phyloP scores from a whole-genome alignment of 2,797 vertebrate species.

The Peromyscus aztecus region DNA sequence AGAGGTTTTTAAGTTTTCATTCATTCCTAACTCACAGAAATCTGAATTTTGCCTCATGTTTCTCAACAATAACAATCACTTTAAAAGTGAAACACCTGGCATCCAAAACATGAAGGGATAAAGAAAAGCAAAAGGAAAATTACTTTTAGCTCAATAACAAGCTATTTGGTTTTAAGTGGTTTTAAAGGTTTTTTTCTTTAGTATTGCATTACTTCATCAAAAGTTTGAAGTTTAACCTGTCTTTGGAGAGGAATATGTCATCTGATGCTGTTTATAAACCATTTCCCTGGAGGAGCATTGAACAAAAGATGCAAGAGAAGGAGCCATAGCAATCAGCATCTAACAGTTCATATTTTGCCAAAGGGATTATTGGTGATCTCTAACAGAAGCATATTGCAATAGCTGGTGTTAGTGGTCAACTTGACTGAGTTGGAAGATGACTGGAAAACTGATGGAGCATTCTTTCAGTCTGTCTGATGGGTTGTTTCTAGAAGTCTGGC shows the following conservation, averaged over 20 bases:
- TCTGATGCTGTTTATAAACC: background rate
- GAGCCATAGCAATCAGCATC: background rate
- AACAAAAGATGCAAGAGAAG: constrained; percentile 29
- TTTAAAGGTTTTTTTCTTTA: constrained; percentile 41
- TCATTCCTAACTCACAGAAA: background rate
- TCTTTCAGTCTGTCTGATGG: background rate
- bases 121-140: constrained; percentile 57
- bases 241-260: constrained; percentile 2
- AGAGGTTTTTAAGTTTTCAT: background rate
- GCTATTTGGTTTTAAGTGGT: background rate
- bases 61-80: constrained; percentile 36
- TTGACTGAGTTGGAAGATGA: background rate
- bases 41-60: constrained; percentile 37
- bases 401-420: background rate
- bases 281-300: constrained; percentile 2
- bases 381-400: background rate
- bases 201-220: background rate
- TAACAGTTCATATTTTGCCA: constrained; percentile 5
- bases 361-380: background rate
- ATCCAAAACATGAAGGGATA: background rate
- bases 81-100: constrained; percentile 23
- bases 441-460: background rate
- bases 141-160: constrained; percentile 21
- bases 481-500: background rate
- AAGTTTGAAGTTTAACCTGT: background rate